These are phyloP conservation scores for Belgica antarctica DNA, from an alignment of 2,888 invertebrate species.

Conservation along the genomic window DNA sequence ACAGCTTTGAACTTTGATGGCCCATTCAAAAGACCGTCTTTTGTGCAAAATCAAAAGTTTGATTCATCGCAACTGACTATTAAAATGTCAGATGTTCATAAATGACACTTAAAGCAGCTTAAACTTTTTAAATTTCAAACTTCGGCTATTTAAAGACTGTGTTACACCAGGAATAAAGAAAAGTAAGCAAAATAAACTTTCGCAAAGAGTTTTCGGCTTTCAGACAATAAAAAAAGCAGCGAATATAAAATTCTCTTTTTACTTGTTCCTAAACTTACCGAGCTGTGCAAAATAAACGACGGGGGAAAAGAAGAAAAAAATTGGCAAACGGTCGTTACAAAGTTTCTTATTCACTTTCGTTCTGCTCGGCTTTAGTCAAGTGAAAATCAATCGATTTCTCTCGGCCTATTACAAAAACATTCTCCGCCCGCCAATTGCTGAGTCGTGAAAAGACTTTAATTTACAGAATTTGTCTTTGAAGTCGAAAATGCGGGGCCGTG, in stretches of 20 bases:
- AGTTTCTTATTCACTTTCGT: background rate
- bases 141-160: too few relatives aligned
- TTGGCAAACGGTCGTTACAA: background rate
- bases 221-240: background rate
- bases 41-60: too few relatives aligned
- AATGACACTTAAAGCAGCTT: background rate
- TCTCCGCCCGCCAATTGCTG: too few relatives aligned
- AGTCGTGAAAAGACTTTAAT: slow-evolving; percentile 1
- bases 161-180: too few relatives aligned
- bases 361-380: background rate
- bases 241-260: background rate
- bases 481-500: too few relatives aligned
- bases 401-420: background rate
- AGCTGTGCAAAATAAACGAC: slow-evolving; percentile 4
- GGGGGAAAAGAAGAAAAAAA: background rate
- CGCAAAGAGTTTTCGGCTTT: background rate
- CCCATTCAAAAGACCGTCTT: too few relatives aligned
- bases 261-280: background rate
- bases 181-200: background rate
- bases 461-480: slow-evolving; percentile 7
- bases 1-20: too few relatives aligned
- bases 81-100: too few relatives aligned
- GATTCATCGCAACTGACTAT: too few relatives aligned
- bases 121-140: too few relatives aligned
- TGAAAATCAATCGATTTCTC: slow-evolving; percentile 9